Percentiles rank a stretch among this genome's conserved stretches.
Conservation (phyloP, 2,797 vertebrate species). For the Coracias cyanogaster region DNA sequence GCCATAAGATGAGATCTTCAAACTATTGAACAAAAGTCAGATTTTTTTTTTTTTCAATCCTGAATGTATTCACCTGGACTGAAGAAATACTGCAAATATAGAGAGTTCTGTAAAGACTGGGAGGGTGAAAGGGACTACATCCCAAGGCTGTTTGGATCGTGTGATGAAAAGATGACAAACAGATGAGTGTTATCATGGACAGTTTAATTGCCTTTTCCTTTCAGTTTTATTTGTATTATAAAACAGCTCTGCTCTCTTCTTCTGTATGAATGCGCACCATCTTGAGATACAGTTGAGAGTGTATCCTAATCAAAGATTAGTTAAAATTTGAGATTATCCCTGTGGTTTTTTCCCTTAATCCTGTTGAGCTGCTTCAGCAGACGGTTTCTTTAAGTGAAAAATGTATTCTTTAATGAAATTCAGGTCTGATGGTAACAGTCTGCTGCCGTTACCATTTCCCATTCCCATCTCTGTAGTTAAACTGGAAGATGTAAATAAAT, state of each 20-base stretch:
- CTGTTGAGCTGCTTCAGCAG: conserved; percentile 37
- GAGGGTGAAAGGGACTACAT: not conserved
- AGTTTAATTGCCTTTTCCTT: conserved; percentile 42
- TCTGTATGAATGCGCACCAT: not conserved
- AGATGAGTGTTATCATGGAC: conserved; percentile 29
- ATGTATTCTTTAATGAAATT: conserved; percentile 7
- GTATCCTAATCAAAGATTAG: conserved; percentile 17
- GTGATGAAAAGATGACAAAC: conserved; percentile 4
- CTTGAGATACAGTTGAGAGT: not conserved
- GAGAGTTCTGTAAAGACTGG: not conserved
- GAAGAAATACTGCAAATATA: not conserved
- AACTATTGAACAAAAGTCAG: not conserved
- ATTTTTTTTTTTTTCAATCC: not conserved
- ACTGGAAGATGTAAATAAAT: not conserved
- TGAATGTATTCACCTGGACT: not conserved
- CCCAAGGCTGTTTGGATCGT: not conserved
- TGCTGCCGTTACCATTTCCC: not conserved
- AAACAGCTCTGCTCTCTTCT: not conserved
- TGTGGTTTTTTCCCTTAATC: conserved; percentile 42
- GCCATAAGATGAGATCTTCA: conserved; percentile 18
- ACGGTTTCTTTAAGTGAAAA: conserved; percentile 5
- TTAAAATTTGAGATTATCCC: conserved; percentile 36
- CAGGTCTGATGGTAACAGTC: not conserved
- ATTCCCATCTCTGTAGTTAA: not conserved
- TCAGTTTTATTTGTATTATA: conserved; percentile 8